phyloP scores from a whole-genome alignment of 2,888 invertebrate species.

The Dendrolimus pini region DNA sequence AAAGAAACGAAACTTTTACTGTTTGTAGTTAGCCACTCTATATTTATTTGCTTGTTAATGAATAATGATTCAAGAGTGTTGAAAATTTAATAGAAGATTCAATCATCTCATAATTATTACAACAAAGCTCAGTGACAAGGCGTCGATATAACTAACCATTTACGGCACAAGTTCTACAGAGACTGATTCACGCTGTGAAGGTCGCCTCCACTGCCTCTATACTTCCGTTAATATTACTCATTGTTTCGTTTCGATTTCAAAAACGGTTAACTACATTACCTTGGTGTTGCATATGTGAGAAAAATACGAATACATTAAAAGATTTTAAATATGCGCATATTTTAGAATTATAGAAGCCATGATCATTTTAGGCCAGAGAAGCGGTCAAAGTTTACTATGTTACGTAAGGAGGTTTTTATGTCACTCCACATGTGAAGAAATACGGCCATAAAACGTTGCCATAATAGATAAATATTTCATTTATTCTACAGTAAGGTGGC shows the following conservation, averaged over 20 bases:
- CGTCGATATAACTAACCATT: slow-evolving; percentile 12
- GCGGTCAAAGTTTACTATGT: not conserved
- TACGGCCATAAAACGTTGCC: not conserved
- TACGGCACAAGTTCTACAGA: slow-evolving; percentile 12
- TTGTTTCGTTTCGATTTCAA: slow-evolving; percentile 4
- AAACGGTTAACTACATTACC: not conserved
- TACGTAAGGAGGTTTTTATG: not conserved
- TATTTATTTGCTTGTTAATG: too few relatives aligned
- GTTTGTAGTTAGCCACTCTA: too few relatives aligned
- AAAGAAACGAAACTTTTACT: too few relatives aligned
- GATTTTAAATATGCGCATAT: too few relatives aligned
- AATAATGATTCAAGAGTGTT: slow-evolving; percentile 2
- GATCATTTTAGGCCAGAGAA: not conserved
- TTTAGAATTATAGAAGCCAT: too few relatives aligned
- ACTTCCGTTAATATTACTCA: slow-evolving; percentile 14
- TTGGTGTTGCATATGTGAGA: not conserved
- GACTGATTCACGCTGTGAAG: slow-evolving; percentile 21
- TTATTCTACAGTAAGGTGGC: not conserved
- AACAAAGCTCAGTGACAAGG: slow-evolving; percentile 3
- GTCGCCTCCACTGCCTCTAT: slow-evolving; percentile 15
- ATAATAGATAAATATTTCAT: not conserved
- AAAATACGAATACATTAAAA: not conserved
- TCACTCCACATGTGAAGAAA: not conserved
- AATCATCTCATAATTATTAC: not conserved
- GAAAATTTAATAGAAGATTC: slow-evolving; percentile 20